Evolutionary conservation across 2,797 vertebrate species (phyloP), one percentile per base, ranked within the genome.

Genomic region (Microtus obscurus): DNA sequence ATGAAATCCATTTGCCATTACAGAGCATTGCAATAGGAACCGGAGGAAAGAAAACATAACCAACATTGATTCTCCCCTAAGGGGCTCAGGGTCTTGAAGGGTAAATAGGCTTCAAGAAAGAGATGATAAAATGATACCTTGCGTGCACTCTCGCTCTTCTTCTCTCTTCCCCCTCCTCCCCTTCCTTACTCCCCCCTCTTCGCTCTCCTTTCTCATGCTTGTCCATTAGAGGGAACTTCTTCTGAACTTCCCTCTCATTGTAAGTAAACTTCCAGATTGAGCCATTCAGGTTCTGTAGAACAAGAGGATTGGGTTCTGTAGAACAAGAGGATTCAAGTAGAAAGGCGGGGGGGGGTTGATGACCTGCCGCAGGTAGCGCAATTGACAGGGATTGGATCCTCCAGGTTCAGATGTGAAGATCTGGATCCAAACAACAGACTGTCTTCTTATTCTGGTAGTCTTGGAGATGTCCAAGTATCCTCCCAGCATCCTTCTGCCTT

Each of bases 1-100:
- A 89, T 87, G 87, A 95, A 95, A 95, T 73, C 77, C 56, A 90
- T 93, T 96, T 95, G 48, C 53, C 27, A 56, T 73, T 85, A 87
- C 63, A 88, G 91, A n/a, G 21, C 73, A 81, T 56, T 95, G 73
- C 59, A 73, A 81, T 96, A 73, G 87, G 88, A 94, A 94, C 1
- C 43, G 61, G 82, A 74, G 82, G 67, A 77, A 90, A 96, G 77
- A 69, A 89, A 97, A 89, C 79, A 17, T 37, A 48, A 83, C 91
- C 93, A 83, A 27, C 43, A 95, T 87, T 78, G 83, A 95, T 94
- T 94, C 77, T 91, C 31, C 65, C 77, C 87, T 63, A 67, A 91
- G 87, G 87, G 23, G 7, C 17, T 91, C 13, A 53, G 79, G 6
- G 71, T 92, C 43, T 94, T 87, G 61, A 6, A 91, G 48, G 79